Conservation (phyloP, 2,888 invertebrate genomes). For the Chironomus tentans region DNA sequence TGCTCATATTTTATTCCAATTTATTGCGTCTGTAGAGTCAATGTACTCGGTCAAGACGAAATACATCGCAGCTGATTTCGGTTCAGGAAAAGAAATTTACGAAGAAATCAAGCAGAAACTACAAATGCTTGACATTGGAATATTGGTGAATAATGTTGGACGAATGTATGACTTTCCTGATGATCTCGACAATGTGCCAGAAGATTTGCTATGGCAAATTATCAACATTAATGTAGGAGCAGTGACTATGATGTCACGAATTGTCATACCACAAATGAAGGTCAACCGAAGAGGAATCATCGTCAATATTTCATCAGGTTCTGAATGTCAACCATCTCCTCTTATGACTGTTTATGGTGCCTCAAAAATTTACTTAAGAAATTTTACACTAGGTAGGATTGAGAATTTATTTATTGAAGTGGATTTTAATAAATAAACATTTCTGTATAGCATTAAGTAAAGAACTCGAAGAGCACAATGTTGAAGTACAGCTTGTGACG, state of each 20-base stretch:
- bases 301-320: constrained; percentile 83
- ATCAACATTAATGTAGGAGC: constrained; percentile 83
- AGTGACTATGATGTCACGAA: constrained; percentile 70
- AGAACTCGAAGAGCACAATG: constrained; percentile 65
- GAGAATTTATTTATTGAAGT: not conserved
- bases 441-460: constrained; percentile 54
- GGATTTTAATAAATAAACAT: not conserved
- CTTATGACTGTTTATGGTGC: constrained; percentile 86
- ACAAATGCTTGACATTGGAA: constrained; percentile 69
- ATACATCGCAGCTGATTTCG: constrained; percentile 72
- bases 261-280: constrained; percentile 71
- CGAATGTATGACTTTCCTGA: constrained; percentile 76
- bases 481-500: constrained; percentile 76
- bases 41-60: constrained; percentile 58
- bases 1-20: no score
- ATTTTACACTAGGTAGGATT: constrained; percentile 51
- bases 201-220: constrained; percentile 66
- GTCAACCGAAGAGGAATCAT: constrained; percentile 68
- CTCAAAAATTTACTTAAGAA: constrained; percentile 69
- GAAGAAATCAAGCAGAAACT: constrained; percentile 60
- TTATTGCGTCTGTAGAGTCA: constrained; percentile 39
- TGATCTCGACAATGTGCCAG: constrained; percentile 64
- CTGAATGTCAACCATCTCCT: constrained; percentile 77
- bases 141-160: constrained; percentile 89
- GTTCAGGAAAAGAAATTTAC: constrained; percentile 63